These are phyloP conservation scores for Spinibarbus caldwelli DNA, from an alignment of 2,797 vertebrate genomes.

Conservation along the genomic window DNA sequence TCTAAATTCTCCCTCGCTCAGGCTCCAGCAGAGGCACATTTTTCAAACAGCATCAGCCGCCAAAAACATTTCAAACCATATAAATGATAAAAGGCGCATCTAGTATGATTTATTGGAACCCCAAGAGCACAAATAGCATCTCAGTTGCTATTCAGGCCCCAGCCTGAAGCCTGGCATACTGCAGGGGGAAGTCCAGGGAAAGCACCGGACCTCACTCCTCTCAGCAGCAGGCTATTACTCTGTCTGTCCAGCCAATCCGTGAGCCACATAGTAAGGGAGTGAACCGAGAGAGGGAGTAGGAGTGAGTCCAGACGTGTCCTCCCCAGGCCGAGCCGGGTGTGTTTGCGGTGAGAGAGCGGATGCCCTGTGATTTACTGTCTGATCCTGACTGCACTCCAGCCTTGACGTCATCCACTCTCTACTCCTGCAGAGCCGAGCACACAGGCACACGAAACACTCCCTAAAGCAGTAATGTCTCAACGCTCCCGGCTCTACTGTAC, in stretches of 20 bases:
- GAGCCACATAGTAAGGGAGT: slow-evolving; percentile 35
- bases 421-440: slow-evolving; percentile 52
- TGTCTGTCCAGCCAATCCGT: slow-evolving; percentile 31
- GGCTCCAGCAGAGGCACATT: slow-evolving; percentile 18
- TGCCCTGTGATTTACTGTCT: slow-evolving; percentile 73
- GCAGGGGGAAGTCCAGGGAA: slow-evolving; percentile 60
- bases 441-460: slow-evolving; percentile 61
- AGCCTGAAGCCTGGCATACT: slow-evolving; percentile 38
- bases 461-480: slow-evolving; percentile 61
- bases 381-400: slow-evolving; percentile 62
- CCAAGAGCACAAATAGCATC: slow-evolving; percentile 26
- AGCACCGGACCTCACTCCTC: slow-evolving; percentile 43
- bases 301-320: slow-evolving; percentile 49
- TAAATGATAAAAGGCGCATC: slow-evolving; percentile 36
- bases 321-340: slow-evolving; percentile 50
- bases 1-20: slow-evolving; percentile 28
- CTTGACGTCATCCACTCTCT: slow-evolving; percentile 52
- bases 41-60: slow-evolving; percentile 35
- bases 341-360: slow-evolving; percentile 49
- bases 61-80: slow-evolving; percentile 48
- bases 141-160: slow-evolving; percentile 25
- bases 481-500: slow-evolving; percentile 32
- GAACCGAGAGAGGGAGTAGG: slow-evolving; percentile 18
- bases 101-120: slow-evolving; percentile 45
- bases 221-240: slow-evolving; percentile 21